Percentiles rank a stretch among this genome's conserved stretches.
Conservation (phyloP, 1,140 invertebrate species). For the Apis laboriosa region DNA sequence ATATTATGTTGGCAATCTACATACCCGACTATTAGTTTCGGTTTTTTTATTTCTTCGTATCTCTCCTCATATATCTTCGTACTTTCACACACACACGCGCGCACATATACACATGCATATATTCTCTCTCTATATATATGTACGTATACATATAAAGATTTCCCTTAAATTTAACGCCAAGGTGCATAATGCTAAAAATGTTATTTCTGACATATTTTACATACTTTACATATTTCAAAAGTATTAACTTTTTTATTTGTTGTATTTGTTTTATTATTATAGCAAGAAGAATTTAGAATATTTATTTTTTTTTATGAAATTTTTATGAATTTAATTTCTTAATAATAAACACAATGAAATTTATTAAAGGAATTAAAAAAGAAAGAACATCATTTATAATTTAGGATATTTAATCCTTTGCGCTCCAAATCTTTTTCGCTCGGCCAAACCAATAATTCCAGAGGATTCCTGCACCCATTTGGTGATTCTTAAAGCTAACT, state of each 20-base stretch:
- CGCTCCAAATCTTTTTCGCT: no score
- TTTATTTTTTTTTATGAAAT: background rate
- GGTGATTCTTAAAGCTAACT: no score
- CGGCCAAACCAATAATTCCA: no score
- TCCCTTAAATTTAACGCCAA: slow-evolving; percentile 70
- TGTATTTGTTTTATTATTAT: background rate
- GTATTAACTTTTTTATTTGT: background rate
- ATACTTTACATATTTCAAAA: background rate
- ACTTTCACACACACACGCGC: background rate
- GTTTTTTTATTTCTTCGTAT: slow-evolving; percentile 6
- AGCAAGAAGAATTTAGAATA: background rate
- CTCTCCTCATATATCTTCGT: slow-evolving; percentile 7
- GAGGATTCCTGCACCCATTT: no score
- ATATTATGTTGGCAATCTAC: slow-evolving; percentile 68
- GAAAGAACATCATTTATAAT: background rate
- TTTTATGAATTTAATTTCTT: background rate
- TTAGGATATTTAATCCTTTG: background rate
- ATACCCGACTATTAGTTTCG: slow-evolving; percentile 62
- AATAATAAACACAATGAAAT: background rate
- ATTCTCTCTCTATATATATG: background rate
- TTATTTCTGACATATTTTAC: background rate
- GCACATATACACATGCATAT: no score
- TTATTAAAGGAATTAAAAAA: background rate
- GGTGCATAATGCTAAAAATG: slow-evolving; percentile 14
- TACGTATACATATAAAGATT: background rate